Evolutionary conservation across 1,140 invertebrate species (phyloP), one percentile per base, ranked within the genome.

Genomic region (Tribolium castaneum): DNA sequence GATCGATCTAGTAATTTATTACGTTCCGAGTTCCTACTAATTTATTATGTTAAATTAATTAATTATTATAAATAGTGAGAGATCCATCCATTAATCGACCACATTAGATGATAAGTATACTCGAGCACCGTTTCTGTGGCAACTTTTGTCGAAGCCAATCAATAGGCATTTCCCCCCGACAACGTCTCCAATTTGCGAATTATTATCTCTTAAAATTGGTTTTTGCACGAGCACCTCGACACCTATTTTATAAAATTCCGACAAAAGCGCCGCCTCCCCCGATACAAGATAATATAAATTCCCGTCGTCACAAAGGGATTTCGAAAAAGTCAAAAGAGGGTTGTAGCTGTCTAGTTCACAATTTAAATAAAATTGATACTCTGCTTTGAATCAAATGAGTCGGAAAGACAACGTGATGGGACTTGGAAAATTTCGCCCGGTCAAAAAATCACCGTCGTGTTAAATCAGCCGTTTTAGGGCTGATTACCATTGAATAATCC

Each of bases 401-500:
- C 39, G 39, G 39, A 45, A 45, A 45, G 39, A 45, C 39, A 45
- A 10, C 39, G 39, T 45, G 39, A 45, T 45, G 9, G n/a, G 39
- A 45, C 7, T 45, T n/a, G n/a, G 7, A 45, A 45, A 45, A 45
- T 45, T 45, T 45, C 4, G 9, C 39, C 3, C 39, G 7, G 9
- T 45, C 25, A 30, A 54, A 54, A 62, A 62, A 30, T 62, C 56
- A 62, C 25, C 25, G 9, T 62, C 14, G 30, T 62, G 56, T 25
- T 25, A 62, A 62, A 62, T 30, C 12, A 14, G 52, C 14, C 12
- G 52, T 54, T 54, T 9, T 54, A 16, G 14, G 13, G 52, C 19
- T 54, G 52, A 54, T 14, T 54, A n/a, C 56, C 59, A 14, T 14
- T 35, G 30, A 66, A 66, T 66, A 12, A 22, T n/a, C 10, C 25